These are phyloP conservation scores for Drosophila setifemur DNA, from an alignment of 1,140 invertebrate genomes.

Conservation along the genomic window DNA sequence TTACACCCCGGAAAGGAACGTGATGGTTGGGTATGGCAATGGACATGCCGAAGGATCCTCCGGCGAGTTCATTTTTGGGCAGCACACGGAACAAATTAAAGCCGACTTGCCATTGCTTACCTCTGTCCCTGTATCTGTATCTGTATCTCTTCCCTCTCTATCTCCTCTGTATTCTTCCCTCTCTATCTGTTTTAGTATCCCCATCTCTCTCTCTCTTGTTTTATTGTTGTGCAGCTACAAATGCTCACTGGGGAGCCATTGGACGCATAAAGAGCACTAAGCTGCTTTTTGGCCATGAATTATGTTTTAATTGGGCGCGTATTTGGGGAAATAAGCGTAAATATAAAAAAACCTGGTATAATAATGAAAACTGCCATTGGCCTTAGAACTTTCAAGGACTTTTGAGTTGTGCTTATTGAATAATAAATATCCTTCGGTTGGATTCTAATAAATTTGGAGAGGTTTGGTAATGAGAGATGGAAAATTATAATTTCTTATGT, in stretches of 20 bases:
- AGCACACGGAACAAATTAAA: conserved; percentile 65
- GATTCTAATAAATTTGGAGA: no score
- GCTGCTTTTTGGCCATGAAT: conserved; percentile 72
- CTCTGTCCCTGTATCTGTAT: conserved; percentile 24
- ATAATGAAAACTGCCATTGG: conserved; percentile 30
- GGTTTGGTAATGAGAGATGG: no score
- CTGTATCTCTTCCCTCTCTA: background rate
- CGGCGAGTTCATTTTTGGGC: conserved; percentile 28
- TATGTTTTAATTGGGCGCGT: conserved; percentile 72
- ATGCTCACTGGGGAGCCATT: conserved; percentile 73
- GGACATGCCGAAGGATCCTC: conserved; percentile 7
- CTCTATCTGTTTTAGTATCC: background rate
- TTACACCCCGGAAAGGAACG: conserved; percentile 7
- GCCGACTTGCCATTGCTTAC: conserved; percentile 62
- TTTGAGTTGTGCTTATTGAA: conserved; percentile 11
- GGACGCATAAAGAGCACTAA: conserved; percentile 72
- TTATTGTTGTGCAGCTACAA: conserved; percentile 56
- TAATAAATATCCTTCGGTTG: no score
- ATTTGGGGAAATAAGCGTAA: conserved; percentile 45
- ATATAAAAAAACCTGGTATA: conserved; percentile 17
- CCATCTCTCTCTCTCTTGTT: conserved; percentile 5
- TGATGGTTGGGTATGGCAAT: background rate
- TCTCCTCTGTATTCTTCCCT: no score
- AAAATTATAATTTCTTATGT: no score
- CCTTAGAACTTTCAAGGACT: background rate